Evolutionary conservation across 2,888 invertebrate species (phyloP), one percentile per base, ranked within the genome.

Genomic region (Eledone cirrhosa): DNA sequence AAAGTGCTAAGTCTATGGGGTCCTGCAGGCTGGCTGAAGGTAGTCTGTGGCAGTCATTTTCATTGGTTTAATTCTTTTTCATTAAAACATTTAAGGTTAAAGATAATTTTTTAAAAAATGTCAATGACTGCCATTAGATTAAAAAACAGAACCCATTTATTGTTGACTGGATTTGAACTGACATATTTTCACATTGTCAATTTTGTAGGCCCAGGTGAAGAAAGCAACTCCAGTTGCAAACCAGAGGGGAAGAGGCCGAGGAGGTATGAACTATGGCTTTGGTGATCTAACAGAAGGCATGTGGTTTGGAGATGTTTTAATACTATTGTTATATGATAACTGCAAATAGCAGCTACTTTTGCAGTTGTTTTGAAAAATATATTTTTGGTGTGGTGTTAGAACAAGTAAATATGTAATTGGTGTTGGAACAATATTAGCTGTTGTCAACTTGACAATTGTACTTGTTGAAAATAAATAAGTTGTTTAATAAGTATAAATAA

Each of bases 211-310:
- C 80, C 97, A 98, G 91, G 97, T 98, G 63, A 97, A 97, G 92
- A 95, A 96, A 89, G 97, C 97, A 75, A 97, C 97, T 78, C 97
- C 97, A 11, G 83, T 84, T 75, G 86, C 92, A 16, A 94, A 94
- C 53, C 93, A 93, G 76, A 83, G 88, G 77, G 86, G 89, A 33
- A 80, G 88, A 74, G 85, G 90, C 19, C 83, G 88, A 33, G 83
- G 88, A 63, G 84, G 86, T 29, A 83, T 83, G 41, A 86, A 86
- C 63, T 85, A 82, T 80, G 80, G 84, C 48, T 80, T 80, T 78
- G 84, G 84, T 65, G 85, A 86, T 78, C 85, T 41, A 41, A 41
- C 41, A 41, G 41, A 41, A 41, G 41, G 41, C 41, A 41, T 41
- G 41, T 41, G 41, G 8, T 41, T 41, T 41, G 41, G 41, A 41